Evolutionary conservation across 2,797 vertebrate species (phyloP).

Genomic region (Nasua narica): DNA sequence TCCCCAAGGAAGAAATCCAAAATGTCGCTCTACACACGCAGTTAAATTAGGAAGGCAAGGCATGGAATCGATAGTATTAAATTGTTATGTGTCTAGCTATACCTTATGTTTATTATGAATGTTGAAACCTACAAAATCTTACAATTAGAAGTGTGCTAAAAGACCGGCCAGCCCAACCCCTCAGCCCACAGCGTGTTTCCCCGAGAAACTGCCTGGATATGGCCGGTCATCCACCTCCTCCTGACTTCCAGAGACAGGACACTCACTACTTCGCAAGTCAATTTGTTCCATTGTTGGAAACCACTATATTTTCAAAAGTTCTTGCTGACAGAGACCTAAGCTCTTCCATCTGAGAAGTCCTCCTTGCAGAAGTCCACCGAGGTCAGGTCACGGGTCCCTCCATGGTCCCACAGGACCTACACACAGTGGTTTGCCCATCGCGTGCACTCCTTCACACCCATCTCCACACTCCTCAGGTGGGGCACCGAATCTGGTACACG

Average conservation of each 20-base stretch:
- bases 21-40: neutral
- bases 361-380: neutral
- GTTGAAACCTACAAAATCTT: neutral
- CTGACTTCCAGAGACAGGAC: neutral
- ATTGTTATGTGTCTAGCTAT: neutral
- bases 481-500: neutral
- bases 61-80: neutral
- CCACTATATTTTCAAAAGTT: neutral
- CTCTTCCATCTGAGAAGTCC: neutral
- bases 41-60: neutral
- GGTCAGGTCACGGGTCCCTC: neutral
- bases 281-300: neutral
- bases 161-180: too few relatives aligned
- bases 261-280: neutral
- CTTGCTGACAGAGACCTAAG: neutral
- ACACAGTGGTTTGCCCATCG: neutral
- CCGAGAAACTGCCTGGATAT: neutral
- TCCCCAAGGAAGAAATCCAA: neutral
- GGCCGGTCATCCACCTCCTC: neutral
- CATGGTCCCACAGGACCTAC: neutral
- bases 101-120: neutral
- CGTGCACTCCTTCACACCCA: fast-evolving
- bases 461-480: neutral
- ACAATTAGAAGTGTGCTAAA: neutral
- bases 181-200: neutral